Percentiles rank a stretch among this genome's conserved stretches.
phyloP scores from a whole-genome alignment of 2,113 vertebrate species.

The Loxodonta africana region DNA sequence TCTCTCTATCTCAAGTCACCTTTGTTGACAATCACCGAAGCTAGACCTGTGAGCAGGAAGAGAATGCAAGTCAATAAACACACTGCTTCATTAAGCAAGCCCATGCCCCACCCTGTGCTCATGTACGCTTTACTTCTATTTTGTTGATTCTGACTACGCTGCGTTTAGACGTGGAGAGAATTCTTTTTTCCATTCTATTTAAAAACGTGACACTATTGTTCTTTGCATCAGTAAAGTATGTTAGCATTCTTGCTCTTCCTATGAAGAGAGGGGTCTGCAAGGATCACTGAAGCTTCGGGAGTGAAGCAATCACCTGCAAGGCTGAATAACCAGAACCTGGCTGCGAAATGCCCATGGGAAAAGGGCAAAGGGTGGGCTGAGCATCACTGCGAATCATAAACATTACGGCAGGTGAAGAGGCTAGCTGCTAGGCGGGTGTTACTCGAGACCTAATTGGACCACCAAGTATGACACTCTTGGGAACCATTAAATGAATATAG shows the following conservation, averaged over 20 bases:
- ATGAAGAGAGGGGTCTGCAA: neutral
- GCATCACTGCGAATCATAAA: neutral
- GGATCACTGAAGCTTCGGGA: neutral
- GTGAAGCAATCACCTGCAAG: neutral
- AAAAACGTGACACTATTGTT: conserved; percentile 62
- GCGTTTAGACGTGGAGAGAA: conserved; percentile 1
- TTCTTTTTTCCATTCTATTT: conserved; percentile 37
- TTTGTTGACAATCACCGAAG: neutral
- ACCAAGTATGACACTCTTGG: neutral
- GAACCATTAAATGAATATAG: neutral
- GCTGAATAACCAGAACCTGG: conserved; percentile 41
- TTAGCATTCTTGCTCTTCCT: conserved; percentile 55
- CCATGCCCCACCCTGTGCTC: neutral
- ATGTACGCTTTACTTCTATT: neutral
- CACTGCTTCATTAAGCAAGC: neutral
- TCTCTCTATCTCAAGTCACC: conserved; percentile 21
- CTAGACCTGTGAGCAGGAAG: neutral
- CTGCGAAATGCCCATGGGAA: neutral
- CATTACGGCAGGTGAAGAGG: neutral
- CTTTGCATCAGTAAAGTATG: conserved; percentile 69
- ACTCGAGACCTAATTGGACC: neutral
- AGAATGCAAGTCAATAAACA: neutral
- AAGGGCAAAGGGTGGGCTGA: neutral
- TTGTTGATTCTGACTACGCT: conserved; percentile 45
- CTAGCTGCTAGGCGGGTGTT: neutral